Evolutionary conservation across 1,140 invertebrate genomes (phyloP).

Genomic region (Matsumurasca onukii): DNA sequence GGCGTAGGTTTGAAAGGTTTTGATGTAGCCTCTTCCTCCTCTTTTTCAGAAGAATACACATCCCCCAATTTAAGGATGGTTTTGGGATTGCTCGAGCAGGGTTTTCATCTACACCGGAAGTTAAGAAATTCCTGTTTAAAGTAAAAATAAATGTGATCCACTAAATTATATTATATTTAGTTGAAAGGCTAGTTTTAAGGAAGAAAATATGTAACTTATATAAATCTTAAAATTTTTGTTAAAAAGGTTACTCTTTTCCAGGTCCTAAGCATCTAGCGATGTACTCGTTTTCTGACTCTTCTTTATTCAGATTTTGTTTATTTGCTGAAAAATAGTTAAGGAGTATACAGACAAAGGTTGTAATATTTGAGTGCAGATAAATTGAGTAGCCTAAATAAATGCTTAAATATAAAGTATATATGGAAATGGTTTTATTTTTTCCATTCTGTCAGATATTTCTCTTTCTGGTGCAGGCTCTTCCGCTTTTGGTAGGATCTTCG

Average conservation of each 20-base stretch:
- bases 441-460: too few species aligned
- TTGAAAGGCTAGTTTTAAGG: background rate
- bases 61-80: background rate
- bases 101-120: background rate
- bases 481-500: conserved; percentile 1
- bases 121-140: background rate
- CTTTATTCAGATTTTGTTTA: background rate
- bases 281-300: background rate
- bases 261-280: background rate
- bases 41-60: background rate
- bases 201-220: background rate
- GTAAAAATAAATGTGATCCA: background rate
- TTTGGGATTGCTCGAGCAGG: background rate
- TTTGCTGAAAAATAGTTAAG: background rate
- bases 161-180: background rate
- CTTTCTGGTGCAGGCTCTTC: too few species aligned
- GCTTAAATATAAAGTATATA: too few species aligned
- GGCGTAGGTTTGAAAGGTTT: background rate
- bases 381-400: too few species aligned
- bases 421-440: too few species aligned
- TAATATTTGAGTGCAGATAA: too few species aligned
- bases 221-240: background rate
- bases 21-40: background rate
- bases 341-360: background rate
- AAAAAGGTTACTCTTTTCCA: background rate